Percentiles rank a stretch among this genome's conserved stretches.
These are phyloP conservation scores for Strigops habroptila DNA, from an alignment of 2,113 vertebrate species.

Conservation along the genomic window DNA sequence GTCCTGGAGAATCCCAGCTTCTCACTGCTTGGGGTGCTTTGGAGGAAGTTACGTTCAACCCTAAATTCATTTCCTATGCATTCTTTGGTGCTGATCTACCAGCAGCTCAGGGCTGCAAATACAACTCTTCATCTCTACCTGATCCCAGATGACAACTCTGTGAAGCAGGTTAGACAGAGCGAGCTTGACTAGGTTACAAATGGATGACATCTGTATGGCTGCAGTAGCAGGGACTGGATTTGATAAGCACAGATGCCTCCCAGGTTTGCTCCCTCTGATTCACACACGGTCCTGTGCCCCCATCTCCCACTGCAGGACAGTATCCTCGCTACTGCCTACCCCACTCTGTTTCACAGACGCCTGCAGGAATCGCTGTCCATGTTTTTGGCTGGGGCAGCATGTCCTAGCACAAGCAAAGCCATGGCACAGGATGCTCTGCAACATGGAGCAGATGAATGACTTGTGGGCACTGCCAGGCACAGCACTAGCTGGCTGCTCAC, in stretches of 20 bases:
- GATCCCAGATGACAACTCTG: neutral
- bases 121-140: neutral
- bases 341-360: neutral
- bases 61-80: neutral
- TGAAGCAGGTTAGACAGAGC: neutral
- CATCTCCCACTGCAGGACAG: neutral
- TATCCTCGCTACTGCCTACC: neutral
- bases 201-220: neutral
- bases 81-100: neutral
- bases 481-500: neutral
- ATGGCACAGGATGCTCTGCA: neutral
- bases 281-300: neutral
- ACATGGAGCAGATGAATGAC: neutral
- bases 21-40: neutral
- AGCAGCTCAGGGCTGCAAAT: neutral
- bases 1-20: neutral
- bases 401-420: neutral
- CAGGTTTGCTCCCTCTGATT: neutral
- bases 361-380: neutral
- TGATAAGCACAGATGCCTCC: neutral
- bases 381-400: neutral
- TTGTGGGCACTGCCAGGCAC: neutral
- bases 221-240: neutral
- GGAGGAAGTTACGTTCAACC: neutral
- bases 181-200: neutral